Percentiles rank a stretch among this genome's conserved stretches.
Conservation (phyloP, 1,140 invertebrate species). For the Popillia japonica region DNA sequence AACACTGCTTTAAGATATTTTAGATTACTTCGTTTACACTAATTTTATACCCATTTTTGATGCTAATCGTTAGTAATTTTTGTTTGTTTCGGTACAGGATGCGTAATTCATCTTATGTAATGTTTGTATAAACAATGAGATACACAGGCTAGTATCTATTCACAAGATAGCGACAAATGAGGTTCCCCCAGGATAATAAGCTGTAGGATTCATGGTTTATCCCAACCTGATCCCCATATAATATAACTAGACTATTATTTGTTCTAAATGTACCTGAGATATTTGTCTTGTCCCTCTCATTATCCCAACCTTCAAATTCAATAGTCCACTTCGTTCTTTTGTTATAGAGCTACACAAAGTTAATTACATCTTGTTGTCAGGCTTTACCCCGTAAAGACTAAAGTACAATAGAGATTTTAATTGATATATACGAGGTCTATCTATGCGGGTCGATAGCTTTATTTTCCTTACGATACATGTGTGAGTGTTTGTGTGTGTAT, state of each 20-base stretch:
- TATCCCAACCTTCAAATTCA: background rate
- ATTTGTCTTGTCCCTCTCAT: background rate
- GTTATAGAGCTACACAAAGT: background rate
- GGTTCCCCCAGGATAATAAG: too few species aligned
- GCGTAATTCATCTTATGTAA: too few species aligned
- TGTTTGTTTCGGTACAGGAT: too few species aligned
- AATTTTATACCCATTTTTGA: too few species aligned
- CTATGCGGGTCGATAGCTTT: background rate
- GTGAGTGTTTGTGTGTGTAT: background rate
- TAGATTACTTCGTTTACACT: too few species aligned
- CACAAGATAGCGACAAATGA: too few species aligned
- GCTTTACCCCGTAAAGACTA: background rate
- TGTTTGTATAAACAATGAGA: too few species aligned
- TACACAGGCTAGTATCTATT: too few species aligned
- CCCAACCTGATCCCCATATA: background rate
- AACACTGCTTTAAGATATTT: too few species aligned
- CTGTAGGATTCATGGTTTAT: too few species aligned
- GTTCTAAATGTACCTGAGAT: background rate
- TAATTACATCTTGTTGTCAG: background rate
- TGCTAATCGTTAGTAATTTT: too few species aligned
- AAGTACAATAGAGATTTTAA: background rate
- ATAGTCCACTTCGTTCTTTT: background rate
- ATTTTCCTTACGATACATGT: background rate
- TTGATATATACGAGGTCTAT: background rate
- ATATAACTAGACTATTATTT: slow-evolving; percentile 8